A percentile compares a stretch with the other conserved stretches of the same genome.
Conservation (phyloP, 2,797 vertebrate species). For the Cossypha niveicapilla region DNA sequence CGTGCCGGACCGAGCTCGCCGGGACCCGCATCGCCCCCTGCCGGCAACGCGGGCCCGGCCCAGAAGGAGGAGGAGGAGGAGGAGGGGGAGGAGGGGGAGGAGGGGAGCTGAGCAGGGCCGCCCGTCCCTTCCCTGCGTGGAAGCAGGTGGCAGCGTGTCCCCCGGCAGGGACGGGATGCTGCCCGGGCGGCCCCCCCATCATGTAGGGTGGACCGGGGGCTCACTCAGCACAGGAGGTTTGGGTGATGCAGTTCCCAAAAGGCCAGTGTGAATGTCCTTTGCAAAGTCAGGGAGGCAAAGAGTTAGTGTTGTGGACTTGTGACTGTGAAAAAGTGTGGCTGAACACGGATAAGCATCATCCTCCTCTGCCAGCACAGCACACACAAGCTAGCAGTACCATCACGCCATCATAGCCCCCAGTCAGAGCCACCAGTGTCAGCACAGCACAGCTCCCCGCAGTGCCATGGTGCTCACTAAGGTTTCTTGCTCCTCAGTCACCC, state of each 20-base stretch:
- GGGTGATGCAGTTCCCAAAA: background rate
- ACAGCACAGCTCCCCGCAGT: background rate
- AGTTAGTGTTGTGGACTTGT: background rate
- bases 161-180: background rate
- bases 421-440: background rate
- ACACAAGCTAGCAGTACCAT: background rate
- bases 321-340: accelerated
- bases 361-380: background rate
- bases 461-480: accelerated
- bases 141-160: background rate
- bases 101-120: background rate
- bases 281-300: background rate
- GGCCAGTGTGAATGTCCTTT: background rate
- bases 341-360: background rate
- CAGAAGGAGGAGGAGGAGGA: background rate
- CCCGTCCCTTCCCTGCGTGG: background rate
- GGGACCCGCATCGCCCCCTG: background rate
- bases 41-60: background rate
- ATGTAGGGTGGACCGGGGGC: accelerated
- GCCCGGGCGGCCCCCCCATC: background rate
- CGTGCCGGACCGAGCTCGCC: background rate
- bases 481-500: background rate
- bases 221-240: background rate
- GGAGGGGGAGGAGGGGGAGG: background rate
- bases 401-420: accelerated